A percentile compares a stretch with the other conserved stretches of the same genome.
Evolutionary conservation across 1,140 invertebrate genomes (phyloP).

Genomic region (Zaprionus nigranus): DNA sequence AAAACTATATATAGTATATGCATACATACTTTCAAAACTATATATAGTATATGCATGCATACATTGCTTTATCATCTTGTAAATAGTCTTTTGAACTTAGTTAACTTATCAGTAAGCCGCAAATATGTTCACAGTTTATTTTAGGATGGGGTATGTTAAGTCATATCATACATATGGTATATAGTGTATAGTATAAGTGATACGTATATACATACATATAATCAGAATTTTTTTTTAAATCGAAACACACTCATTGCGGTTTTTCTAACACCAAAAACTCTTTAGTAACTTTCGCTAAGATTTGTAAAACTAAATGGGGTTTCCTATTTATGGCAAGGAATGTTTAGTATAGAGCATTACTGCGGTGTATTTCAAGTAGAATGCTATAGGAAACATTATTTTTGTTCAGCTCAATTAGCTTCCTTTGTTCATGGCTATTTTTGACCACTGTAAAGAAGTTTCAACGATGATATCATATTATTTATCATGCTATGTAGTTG

Average conservation of each 20-base stretch:
- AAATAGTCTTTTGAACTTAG: not conserved
- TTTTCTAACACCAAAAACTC: no score
- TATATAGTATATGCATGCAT: not conserved
- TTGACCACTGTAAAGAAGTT: not conserved
- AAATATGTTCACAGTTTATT: not conserved
- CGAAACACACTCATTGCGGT: not conserved
- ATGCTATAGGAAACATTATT: not conserved
- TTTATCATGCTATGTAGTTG: not conserved
- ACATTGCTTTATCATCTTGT: not conserved
- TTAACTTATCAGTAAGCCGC: constrained; percentile 2
- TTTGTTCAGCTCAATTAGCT: not conserved
- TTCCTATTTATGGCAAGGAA: not conserved
- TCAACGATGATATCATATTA: not conserved
- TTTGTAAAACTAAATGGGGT: not conserved
- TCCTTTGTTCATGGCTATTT: not conserved
- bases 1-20: not conserved
- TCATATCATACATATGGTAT: no score
- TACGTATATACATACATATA: no score
- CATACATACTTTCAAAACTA: not conserved
- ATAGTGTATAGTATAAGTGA: no score
- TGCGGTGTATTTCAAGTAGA: not conserved
- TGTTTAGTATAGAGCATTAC: not conserved
- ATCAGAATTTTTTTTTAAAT: not conserved
- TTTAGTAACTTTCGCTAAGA: no score
- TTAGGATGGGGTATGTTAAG: no score